These are phyloP conservation scores for Zelostemma sp. DNA, from an alignment of 1,140 invertebrate genomes.

Conservation along the genomic window DNA sequence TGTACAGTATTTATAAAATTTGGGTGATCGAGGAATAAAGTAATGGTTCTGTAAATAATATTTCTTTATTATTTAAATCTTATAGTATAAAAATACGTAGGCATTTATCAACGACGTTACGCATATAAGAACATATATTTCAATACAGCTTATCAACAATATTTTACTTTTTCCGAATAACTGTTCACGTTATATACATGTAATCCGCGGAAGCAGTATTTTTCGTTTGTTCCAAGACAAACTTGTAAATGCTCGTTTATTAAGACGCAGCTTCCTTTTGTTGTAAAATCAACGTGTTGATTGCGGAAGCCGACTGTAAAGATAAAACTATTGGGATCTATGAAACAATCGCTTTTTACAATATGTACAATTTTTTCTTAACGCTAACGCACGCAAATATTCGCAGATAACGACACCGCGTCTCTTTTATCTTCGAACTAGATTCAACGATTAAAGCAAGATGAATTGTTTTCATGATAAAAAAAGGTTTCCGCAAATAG, in stretches of 20 bases:
- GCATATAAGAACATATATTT: slow-evolving; percentile 58
- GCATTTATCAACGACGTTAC: slow-evolving; percentile 57
- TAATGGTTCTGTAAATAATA: slow-evolving; percentile 39
- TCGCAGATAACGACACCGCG: slow-evolving; percentile 16
- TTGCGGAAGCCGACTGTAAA: slow-evolving; percentile 26
- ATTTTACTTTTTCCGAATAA: slow-evolving; percentile 54
- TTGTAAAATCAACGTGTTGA: neutral
- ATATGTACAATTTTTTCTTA: slow-evolving; percentile 59
- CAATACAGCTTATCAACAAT: slow-evolving; percentile 59
- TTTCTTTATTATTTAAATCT: slow-evolving; percentile 60
- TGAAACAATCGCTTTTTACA: slow-evolving; percentile 66
- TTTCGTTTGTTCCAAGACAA: slow-evolving; percentile 34
- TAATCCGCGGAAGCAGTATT: slow-evolving; percentile 43
- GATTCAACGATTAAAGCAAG: slow-evolving; percentile 21
- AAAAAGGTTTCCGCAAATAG: slow-evolving; percentile 3
- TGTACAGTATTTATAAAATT: neutral
- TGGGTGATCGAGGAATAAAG: no score
- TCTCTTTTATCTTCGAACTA: slow-evolving; percentile 14
- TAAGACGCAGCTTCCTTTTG: slow-evolving; percentile 44
- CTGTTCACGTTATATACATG: slow-evolving; percentile 64
- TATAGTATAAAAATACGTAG: slow-evolving; percentile 64
- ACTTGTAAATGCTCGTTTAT: slow-evolving; percentile 43
- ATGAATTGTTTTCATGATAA: no score
- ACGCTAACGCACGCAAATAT: slow-evolving; percentile 35
- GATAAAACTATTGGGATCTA: slow-evolving; percentile 46